These are phyloP conservation scores for Pholis gunnellus DNA, from an alignment of 2,113 vertebrate species.

Conservation along the genomic window DNA sequence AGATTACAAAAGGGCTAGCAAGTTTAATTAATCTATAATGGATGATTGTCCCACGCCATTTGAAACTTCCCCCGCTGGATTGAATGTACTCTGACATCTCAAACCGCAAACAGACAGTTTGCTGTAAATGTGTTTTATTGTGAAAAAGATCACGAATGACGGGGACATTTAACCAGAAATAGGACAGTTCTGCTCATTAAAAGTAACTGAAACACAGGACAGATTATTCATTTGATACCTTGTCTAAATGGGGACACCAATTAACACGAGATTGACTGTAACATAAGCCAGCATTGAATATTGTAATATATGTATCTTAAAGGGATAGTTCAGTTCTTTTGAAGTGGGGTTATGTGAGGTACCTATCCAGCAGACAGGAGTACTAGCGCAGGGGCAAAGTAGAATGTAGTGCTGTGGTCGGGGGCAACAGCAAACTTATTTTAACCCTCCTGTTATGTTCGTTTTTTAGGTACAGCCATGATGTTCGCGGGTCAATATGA, in stretches of 20 bases:
- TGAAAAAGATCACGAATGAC: not conserved
- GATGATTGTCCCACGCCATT: slow-evolving; percentile 70
- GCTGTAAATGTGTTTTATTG: slow-evolving; percentile 13
- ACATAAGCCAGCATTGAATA: not conserved
- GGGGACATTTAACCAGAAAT: slow-evolving; percentile 5
- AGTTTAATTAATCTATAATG: slow-evolving; percentile 76
- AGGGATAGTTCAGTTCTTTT: not conserved
- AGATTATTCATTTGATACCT: slow-evolving; percentile 1
- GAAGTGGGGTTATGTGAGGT: too few species aligned
- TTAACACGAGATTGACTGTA: slow-evolving; percentile 11
- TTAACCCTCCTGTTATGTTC: too few species aligned
- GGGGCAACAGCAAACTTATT: too few species aligned
- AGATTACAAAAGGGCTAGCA: slow-evolving; percentile 74
- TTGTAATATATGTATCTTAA: not conserved
- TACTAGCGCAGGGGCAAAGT: too few species aligned
- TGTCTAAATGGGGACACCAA: slow-evolving; percentile 14
- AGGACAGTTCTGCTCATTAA: not conserved
- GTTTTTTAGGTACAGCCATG: too few species aligned
- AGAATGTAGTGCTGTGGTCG: too few species aligned
- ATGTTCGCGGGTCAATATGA: too few species aligned
- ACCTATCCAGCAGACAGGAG: too few species aligned
- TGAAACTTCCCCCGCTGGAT: slow-evolving; percentile 51
- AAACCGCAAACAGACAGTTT: slow-evolving; percentile 8
- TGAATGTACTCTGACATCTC: slow-evolving; percentile 6
- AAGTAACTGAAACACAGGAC: not conserved